phyloP scores from a whole-genome alignment of 1,140 invertebrate species.

The Pseudomyrmex gracilis region DNA sequence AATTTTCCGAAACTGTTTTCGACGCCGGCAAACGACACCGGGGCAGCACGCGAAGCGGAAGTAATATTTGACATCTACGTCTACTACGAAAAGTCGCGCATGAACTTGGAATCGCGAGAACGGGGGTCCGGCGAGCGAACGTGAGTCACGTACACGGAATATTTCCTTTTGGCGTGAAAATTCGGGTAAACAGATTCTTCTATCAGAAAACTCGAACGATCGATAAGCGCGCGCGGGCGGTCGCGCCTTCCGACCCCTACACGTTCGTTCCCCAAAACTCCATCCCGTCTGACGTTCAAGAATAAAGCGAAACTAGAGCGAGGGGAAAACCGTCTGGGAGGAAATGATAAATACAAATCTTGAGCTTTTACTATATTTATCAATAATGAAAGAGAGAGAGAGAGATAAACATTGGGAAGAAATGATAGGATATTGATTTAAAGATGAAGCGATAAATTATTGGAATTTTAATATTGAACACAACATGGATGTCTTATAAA shows the following conservation, averaged over 20 bases:
- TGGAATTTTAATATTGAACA: constrained; percentile 26
- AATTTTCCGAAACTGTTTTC: constrained; percentile 44
- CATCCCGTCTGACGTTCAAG: neutral
- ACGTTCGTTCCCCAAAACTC: constrained; percentile 8
- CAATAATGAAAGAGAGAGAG: neutral
- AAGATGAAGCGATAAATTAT: neutral
- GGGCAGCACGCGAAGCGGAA: neutral
- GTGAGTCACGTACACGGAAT: constrained; percentile 61
- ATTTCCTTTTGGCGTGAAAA: constrained; percentile 69
- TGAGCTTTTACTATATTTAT: neutral
- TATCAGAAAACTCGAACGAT: constrained; percentile 62
- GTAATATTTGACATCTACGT: constrained; percentile 9
- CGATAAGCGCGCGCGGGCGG: constrained; percentile 55
- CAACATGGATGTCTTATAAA: neutral
- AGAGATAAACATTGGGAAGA: neutral
- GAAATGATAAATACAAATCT: neutral
- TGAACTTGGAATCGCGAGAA: neutral
- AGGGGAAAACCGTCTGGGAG: too few species aligned
- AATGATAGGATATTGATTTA: neutral
- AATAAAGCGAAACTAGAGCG: neutral
- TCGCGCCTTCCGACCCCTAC: constrained; percentile 9
- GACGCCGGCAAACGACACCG: neutral
- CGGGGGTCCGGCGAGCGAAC: neutral
- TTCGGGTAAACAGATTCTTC: constrained; percentile 74
- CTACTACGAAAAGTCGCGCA: neutral